Percentiles rank a stretch among this genome's conserved stretches.
phyloP scores from a whole-genome alignment of 2,113 vertebrate genomes.

The Polyodon spathula region DNA sequence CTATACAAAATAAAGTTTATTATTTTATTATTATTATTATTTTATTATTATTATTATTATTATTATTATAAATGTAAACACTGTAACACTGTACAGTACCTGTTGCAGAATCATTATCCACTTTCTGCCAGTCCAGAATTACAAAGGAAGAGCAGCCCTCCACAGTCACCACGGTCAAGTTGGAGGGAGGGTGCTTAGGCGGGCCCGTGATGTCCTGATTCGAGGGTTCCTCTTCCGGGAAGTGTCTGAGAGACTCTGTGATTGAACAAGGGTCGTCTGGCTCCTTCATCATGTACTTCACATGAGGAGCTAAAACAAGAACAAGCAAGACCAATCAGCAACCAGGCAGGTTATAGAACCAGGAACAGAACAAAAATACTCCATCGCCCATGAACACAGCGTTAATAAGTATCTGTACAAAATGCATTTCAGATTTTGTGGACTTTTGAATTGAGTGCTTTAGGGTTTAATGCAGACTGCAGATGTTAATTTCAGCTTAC shows the following conservation, averaged over 20 bases:
- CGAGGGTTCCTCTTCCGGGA: constrained; percentile 62
- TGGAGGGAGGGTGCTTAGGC: constrained; percentile 76
- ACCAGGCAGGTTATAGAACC: not conserved
- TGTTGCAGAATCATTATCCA: constrained; percentile 79
- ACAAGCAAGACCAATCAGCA: not conserved
- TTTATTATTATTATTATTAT: too few relatives aligned
- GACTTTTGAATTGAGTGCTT: too few relatives aligned
- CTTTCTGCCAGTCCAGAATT: constrained; percentile 84
- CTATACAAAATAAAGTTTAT: too few relatives aligned
- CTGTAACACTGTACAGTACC: constrained; percentile 52
- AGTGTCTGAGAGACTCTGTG: constrained; percentile 74
- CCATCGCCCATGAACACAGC: too few relatives aligned
- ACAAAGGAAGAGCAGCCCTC: constrained; percentile 91
- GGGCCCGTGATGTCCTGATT: constrained; percentile 65
- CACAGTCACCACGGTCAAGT: constrained; percentile 88
- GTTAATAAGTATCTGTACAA: too few relatives aligned
- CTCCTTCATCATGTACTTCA: constrained; percentile 82
- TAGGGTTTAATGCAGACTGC: too few relatives aligned
- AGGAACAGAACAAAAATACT: too few relatives aligned
- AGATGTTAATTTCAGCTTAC: constrained; percentile 44
- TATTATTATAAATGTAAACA: not conserved
- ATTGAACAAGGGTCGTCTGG: constrained; percentile 85
- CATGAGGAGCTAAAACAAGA: constrained; percentile 69
- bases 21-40: too few relatives aligned
- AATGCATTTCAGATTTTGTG: too few relatives aligned